These are phyloP conservation scores for Amia ocellicauda DNA, from an alignment of 2,113 vertebrate species.

Conservation along the genomic window DNA sequence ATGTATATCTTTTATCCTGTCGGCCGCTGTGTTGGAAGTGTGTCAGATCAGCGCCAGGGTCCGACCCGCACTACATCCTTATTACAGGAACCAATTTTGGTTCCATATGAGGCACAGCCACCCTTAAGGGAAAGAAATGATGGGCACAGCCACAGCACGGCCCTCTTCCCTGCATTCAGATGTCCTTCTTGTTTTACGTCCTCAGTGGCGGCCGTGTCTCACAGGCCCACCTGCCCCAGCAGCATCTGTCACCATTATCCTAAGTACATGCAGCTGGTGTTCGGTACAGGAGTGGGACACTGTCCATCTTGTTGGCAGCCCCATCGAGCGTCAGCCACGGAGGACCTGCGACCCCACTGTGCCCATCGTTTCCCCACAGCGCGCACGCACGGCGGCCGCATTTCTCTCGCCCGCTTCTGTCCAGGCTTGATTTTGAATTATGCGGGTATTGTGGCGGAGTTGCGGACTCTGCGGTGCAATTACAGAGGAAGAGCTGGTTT, in stretches of 20 bases:
- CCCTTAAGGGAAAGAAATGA: conserved; percentile 4
- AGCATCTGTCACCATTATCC: conserved; percentile 17
- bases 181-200: conserved; percentile 10
- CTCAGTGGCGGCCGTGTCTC: neutral
- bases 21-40: conserved; percentile 10
- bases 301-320: conserved; percentile 13
- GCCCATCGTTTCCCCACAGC: too few relatives aligned
- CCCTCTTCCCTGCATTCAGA: neutral
- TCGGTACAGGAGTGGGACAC: conserved; percentile 9
- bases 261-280: conserved; percentile 6
- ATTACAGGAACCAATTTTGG: conserved; percentile 11
- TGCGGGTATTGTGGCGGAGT: neutral
- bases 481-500: too few relatives aligned
- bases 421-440: neutral
- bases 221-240: neutral
- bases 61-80: conserved; percentile 8
- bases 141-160: neutral
- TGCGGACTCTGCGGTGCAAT: conserved; percentile 5
- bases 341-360: neutral
- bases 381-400: too few relatives aligned
- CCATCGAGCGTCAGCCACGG: neutral
- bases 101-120: neutral
- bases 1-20: conserved; percentile 16
- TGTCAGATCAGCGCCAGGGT: conserved; percentile 14
- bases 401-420: neutral